Base-by-base conservation (phyloP, 2,113 vertebrate species). In the Poeciliopsis occidentalis region DNA sequence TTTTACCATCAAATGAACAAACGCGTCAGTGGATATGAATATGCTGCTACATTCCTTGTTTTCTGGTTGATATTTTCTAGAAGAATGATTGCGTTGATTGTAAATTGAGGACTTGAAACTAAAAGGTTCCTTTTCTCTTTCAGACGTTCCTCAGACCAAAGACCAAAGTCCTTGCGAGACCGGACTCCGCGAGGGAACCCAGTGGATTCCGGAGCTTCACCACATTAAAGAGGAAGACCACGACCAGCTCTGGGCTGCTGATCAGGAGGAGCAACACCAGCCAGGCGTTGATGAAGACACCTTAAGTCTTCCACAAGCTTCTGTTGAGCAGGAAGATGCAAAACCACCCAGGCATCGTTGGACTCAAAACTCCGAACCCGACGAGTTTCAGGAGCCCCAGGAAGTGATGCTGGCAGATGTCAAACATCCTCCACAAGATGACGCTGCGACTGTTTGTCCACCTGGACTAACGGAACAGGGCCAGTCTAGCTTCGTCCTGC, bases 141-240 rank as follows among this genome's bases (percentile, higher is more conserved):
- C 41, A 91, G 89, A 81, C 3, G 5, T 62, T 11, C 60, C 61
- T 27, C 81, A 74, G 13, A 6, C 19, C 60, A 82, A 83, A 79
- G 88, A 81, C 17, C 78, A 91, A 64, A 34, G 30, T 1, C 17
- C 64, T 0, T 67, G 31, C 44, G 82, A 87, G 57, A 26, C 0
- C 0, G 67, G 51, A 54, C 7, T 67, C 64, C 62, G 29, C 39
- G 17, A 0, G 26, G n/a, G 17, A 4, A 24, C 68, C 60, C 27
- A 39, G 15, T 0, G 67, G 69, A 34, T n/a, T n/a, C 47, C 60
- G 12, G 84, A 79, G 31, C 68, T 22, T 31, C 75, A 2, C n/a
- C 74, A 27, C 37, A 83, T 92, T 73, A 92, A 92, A 85, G 68
- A 90, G 75, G 89, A 92, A 70, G n/a, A 76, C 41, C 19, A 12